Base-by-base conservation (phyloP, 1,140 invertebrate genomes). In the Maconellicoccus hirsutus region DNA sequence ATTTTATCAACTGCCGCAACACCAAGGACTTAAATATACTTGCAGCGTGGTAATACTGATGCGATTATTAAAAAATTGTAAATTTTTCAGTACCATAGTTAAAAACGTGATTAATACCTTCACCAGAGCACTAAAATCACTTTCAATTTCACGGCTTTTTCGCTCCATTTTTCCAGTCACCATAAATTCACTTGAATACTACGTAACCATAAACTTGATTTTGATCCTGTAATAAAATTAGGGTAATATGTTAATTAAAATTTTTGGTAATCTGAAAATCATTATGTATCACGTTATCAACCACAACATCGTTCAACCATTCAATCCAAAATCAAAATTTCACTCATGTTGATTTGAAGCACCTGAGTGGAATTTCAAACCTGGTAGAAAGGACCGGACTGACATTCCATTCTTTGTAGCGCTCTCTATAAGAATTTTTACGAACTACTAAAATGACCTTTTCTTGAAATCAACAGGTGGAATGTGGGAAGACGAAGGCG, bases 101-200 rank as follows among this genome's bases (percentile, higher is more conserved):
- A 52, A 52, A 52, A 52, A 52, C 42, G 42, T 52, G 42, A 52
- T 52, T 52, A 52, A 52, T 52, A 52, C 42, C 42, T 52, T 52
- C 42, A 52, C 42, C 42, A 52, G 42, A 52, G 42, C 42, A 52
- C 42, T 52, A 52, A 52, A 52, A 52, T 14, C 10, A 52, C n/a
- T 8, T 3, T 52, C 42, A 52, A 52, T 16, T 8, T 52, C 42
- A 3, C 12, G 12, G 42, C n/a, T 52, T 14, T 52, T 52, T 16
- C 6, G 42, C 42, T 52, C 12, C 42, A 52, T 52, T 52, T 52
- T 52, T 52, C 16, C n/a, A 8, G 3, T 16, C n/a, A 52, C n/a
- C 42, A 19, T 52, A 3, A 52, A 52, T 16, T 4, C n/a, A 52
- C 4, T 16, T 6, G n/a, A 8, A 8, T 2, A 52, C 42, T 33